Conservation (phyloP, 2,888 invertebrate species). For the Diachrysia chrysitis region DNA sequence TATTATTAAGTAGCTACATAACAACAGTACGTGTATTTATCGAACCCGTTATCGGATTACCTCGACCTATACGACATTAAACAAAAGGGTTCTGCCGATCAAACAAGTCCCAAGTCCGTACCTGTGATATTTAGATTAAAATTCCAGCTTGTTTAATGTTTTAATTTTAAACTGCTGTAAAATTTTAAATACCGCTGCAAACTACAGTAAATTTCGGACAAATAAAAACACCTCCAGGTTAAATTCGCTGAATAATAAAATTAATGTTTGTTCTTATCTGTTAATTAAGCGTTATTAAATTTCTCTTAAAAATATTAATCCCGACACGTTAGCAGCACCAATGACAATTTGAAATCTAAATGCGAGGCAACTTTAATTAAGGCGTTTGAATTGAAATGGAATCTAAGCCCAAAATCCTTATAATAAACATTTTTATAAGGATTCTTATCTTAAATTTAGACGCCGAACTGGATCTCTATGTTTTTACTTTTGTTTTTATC, state of each 20-base stretch:
- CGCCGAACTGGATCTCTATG: not conserved
- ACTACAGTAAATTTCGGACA: not conserved
- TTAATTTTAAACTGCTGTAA: conserved; percentile 1
- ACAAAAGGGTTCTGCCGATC: not conserved
- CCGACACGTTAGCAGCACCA: conserved; percentile 2
- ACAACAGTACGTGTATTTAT: not conserved
- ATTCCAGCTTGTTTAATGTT: not conserved
- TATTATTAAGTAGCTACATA: conserved; percentile 1
- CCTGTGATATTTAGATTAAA: conserved; percentile 1
- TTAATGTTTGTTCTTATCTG: not conserved
- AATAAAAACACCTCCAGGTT: not conserved
- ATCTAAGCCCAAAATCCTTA: conserved; percentile 7
- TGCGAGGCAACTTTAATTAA: conserved; percentile 9
- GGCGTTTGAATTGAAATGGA: conserved; percentile 14
- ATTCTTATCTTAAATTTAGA: conserved; percentile 25
- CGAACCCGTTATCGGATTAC: not conserved
- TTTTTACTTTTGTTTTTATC: not conserved
- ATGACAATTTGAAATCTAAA: conserved; percentile 27
- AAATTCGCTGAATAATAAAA: not conserved
- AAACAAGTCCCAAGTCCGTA: not conserved
- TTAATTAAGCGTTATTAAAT: not conserved
- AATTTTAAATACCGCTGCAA: not conserved
- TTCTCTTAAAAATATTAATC: not conserved
- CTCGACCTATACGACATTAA: not conserved
- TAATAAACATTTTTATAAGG: conserved; percentile 21